A percentile compares a stretch with the other conserved stretches of the same genome.
Conservation (phyloP, 1,140 invertebrate genomes). For the Ostrea denselamellosa region DNA sequence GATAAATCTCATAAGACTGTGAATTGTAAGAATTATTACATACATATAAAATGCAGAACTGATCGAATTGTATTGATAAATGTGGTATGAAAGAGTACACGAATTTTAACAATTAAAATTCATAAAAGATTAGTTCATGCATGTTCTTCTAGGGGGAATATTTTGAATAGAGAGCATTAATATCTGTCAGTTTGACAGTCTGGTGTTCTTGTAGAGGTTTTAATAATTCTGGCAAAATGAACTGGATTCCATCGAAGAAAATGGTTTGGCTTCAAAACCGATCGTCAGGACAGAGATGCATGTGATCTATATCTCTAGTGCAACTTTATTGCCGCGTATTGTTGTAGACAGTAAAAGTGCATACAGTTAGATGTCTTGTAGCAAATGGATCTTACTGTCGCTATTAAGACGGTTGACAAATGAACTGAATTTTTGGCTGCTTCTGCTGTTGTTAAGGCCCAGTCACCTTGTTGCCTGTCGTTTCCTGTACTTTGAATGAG, state of each 20-base stretch:
- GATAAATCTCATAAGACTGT: background rate
- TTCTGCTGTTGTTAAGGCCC: slow-evolving; percentile 27
- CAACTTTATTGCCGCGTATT: background rate
- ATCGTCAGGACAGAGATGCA: too few species aligned
- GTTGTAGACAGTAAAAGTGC: background rate
- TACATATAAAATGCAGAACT: slow-evolving; percentile 15
- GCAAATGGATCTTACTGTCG: background rate
- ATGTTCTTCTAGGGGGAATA: background rate
- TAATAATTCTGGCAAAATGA: background rate
- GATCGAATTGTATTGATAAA: slow-evolving; percentile 20
- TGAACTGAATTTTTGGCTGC: slow-evolving; percentile 22
- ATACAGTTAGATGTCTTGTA: background rate
- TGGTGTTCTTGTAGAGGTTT: slow-evolving; percentile 19
- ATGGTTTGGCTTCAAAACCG: background rate
- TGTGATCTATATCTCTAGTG: too few species aligned
- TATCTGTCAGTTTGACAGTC: slow-evolving; percentile 25
- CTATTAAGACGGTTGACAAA: background rate
- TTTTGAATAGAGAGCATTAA: background rate
- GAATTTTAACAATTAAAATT: slow-evolving; percentile 19
- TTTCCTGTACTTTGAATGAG: background rate
- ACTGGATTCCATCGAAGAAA: background rate
- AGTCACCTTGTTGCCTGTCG: background rate
- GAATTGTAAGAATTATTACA: background rate
- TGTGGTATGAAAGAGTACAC: background rate
- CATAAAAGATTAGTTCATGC: slow-evolving; percentile 31